Evolutionary conservation across 1,140 invertebrate genomes (phyloP), one percentile per base, ranked within the genome.

Genomic region (Papilio polytes): DNA sequence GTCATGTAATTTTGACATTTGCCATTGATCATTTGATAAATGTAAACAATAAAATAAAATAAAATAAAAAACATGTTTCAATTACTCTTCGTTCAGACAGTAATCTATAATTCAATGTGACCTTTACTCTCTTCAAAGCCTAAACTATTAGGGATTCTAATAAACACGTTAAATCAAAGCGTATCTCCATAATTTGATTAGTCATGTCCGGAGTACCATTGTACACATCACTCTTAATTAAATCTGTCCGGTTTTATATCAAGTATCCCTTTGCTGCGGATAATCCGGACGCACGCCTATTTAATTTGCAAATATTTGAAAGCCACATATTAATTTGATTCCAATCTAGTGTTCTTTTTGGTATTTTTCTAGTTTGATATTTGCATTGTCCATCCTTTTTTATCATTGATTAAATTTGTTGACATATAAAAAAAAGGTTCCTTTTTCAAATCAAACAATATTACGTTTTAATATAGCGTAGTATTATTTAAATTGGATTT

Each of bases 161-260:
- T 78, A 78, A 78, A 78, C 36, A 41, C 51, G 26, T 70, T 3
- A 59, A 78, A 78, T 78, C 51, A 78, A 78, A 78, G 15, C 31
- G 20, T 36, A 59, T 26, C 76, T 78, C 31, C 13, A 78, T 78
- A 51, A 78, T 78, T 78, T 78, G 76, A 44, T 78, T 78, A 78
- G 53, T 56, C 31, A 15, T 78, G 31, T 56, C 76, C 76, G 22
- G 63, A 78, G 76, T 36, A 12, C 36, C 76, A 78, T 56, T 66
- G 63, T 78, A 78, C 74, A 77, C 53, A 78, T 78, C 76, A 56
- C 76, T 56, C 76, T 78, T 78, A 56, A 78, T 78, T 78, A 56
- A 59, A 56, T 56, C 48, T 46, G 76, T 78, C 76, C 76, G 26
- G 53, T 56, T 56, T 59, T 78, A 78, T 15, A 78, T 78, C 31